phyloP scores from a whole-genome alignment of 64 coral and sea anemone genomes.

The Anthopleura sola region DNA sequence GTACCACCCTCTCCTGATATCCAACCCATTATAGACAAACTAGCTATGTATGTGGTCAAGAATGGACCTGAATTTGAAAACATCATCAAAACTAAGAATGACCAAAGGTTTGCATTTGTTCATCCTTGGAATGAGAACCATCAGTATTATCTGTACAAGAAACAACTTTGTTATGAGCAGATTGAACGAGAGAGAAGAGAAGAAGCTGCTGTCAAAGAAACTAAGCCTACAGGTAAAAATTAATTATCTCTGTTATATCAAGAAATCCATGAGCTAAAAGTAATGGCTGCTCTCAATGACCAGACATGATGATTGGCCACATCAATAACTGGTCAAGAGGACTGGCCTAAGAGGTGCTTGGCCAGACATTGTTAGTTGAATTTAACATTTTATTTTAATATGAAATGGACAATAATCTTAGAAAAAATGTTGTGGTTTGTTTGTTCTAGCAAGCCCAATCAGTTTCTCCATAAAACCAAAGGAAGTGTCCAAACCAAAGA shows the following conservation, averaged over 20 bases:
- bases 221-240: neutral
- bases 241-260: neutral
- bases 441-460: constrained; percentile 36
- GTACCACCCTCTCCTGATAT: constrained; percentile 95
- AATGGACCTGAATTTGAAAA: constrained; percentile 95
- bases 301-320: no score
- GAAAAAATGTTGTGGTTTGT: neutral
- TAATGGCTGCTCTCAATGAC: no score
- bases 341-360: no score
- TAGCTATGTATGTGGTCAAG: constrained; percentile 88
- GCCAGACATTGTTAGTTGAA: no score
- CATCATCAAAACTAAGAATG: constrained; percentile 88
- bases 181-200: constrained; percentile 32
- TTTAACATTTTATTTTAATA: no score
- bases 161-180: constrained; percentile 43
- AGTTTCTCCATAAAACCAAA: constrained; percentile 91
- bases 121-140: constrained; percentile 84
- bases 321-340: no score
- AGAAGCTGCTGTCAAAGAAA: neutral
- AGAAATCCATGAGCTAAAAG: no score
- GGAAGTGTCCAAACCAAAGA: constrained; percentile 79
- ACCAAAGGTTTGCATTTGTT: constrained; percentile 83
- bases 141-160: constrained; percentile 79
- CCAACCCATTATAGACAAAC: constrained; percentile 95
- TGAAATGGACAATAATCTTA: no score